These are phyloP conservation scores for Syrista parreyssii DNA, from an alignment of 2,888 invertebrate species.

Conservation along the genomic window DNA sequence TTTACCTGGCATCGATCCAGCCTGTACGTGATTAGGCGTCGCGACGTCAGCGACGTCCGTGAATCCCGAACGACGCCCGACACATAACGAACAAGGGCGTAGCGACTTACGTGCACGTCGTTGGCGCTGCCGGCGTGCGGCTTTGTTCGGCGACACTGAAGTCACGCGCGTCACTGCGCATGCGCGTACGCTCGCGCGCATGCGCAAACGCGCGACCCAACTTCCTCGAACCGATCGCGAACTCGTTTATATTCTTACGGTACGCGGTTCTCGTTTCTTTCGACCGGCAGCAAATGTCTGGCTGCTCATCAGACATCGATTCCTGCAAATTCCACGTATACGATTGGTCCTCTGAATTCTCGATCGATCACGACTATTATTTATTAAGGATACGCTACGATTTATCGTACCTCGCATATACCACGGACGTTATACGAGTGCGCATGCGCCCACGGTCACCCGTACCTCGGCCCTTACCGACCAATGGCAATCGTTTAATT, in stretches of 20 bases:
- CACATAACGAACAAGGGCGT: background rate
- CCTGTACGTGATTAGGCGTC: background rate
- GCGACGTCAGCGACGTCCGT: background rate
- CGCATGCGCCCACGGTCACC: background rate
- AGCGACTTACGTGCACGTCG: background rate
- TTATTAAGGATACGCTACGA: background rate
- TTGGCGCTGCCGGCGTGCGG: background rate
- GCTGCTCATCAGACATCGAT: background rate
- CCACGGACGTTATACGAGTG: background rate
- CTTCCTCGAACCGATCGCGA: conserved; percentile 24
- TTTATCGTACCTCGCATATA: no score
- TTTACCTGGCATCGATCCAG: background rate
- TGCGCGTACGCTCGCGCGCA: background rate
- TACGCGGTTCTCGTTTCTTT: conserved; percentile 24
- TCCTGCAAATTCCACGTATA: background rate
- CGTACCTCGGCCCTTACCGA: background rate
- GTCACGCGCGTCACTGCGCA: conserved; percentile 37
- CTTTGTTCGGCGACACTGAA: conserved; percentile 27
- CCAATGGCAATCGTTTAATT: background rate
- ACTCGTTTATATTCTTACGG: conserved; percentile 21
- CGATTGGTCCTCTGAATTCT: background rate
- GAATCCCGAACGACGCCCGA: background rate
- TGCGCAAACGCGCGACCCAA: conserved; percentile 26
- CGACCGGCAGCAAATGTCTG: conserved; percentile 26
- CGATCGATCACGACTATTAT: background rate